Base-by-base conservation (phyloP, 1,140 invertebrate species). In the Drosophila equinoxialis region DNA sequence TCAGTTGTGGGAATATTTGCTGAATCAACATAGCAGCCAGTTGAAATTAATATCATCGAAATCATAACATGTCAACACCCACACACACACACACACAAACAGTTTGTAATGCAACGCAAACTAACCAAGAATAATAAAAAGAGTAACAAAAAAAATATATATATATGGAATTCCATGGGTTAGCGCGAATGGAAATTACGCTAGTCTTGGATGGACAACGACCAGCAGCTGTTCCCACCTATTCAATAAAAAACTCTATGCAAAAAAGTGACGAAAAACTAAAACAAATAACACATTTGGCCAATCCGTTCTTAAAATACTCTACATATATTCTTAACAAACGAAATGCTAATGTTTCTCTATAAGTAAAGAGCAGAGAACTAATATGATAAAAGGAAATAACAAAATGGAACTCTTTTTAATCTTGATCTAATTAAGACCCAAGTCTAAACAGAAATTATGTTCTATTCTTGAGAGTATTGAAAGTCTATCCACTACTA, bases 41-140 rank as follows among this genome's bases (percentile, higher is more conserved):
- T 48, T 61, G 70, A 74, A 82, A 79, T 79, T 82, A 75, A 83
- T 83, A 75, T 51, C 45, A 59, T 84, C 78, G 74, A 84, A 84
- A 81, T 84, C 81, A 81, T 85, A 81, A 80, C 81, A 84, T 85
- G 81, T 84, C 81, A 84, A 85, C 81, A 83, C 76, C 79, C 76
- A 63, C 71, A 65, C 45, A 61, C 65, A 61, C 45, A 48, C 14
- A 45, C 42, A 45, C 14, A 7, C n/a, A 48, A 0, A 48, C 14
- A 17, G 17, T 79, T 77, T 83, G 72, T 84, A 82, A 79, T 83
- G 79, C 75, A 75, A 75, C 71, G 62, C 61, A 74, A 82, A 82
- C 80, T 68, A 79, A 75, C 75, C 80, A 79, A 73, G 76, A 83
- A 79, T 84, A 75, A 79, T 79, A 83, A 83, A 76, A 79, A 41